These are phyloP conservation scores for Esperia sulphurella DNA, from an alignment of 2,888 invertebrate species.

Conservation along the genomic window DNA sequence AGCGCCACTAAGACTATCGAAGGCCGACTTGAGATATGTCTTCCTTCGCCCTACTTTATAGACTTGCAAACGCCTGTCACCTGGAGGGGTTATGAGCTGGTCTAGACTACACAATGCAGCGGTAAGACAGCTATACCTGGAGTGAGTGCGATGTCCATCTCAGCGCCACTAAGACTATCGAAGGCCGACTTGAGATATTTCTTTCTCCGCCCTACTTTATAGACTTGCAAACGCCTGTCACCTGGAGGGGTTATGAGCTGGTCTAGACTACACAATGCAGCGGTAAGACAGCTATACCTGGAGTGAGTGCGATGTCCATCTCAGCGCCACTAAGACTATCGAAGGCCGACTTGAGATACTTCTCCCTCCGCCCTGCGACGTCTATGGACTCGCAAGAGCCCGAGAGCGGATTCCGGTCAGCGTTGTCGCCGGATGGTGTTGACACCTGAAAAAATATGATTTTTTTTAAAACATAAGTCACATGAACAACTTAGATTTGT, in stretches of 20 bases:
- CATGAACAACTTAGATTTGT: too few species aligned
- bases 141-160: slow-evolving; percentile 45
- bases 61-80: too few species aligned
- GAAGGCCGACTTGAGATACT: slow-evolving; percentile 83
- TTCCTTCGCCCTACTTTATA: too few species aligned
- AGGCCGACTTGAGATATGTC: too few species aligned
- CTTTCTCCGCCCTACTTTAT: slow-evolving; percentile 79
- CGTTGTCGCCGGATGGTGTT: slow-evolving; percentile 90
- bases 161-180: slow-evolving; percentile 85
- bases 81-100: too few species aligned
- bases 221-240: slow-evolving; percentile 87
- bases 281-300: not conserved
- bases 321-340: slow-evolving; percentile 86
- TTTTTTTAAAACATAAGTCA: too few species aligned
- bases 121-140: too few species aligned
- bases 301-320: slow-evolving; percentile 32
- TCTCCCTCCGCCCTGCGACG: slow-evolving; percentile 78
- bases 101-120: too few species aligned
- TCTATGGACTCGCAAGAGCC: slow-evolving; percentile 86
- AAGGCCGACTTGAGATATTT: slow-evolving; percentile 85
- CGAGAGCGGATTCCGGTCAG: slow-evolving; percentile 87
- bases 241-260: too few species aligned
- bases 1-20: too few species aligned
- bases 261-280: too few species aligned
- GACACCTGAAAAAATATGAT: slow-evolving; percentile 81